Base-by-base conservation (phyloP, 2,888 invertebrate genomes). In the Germaria angustata region DNA sequence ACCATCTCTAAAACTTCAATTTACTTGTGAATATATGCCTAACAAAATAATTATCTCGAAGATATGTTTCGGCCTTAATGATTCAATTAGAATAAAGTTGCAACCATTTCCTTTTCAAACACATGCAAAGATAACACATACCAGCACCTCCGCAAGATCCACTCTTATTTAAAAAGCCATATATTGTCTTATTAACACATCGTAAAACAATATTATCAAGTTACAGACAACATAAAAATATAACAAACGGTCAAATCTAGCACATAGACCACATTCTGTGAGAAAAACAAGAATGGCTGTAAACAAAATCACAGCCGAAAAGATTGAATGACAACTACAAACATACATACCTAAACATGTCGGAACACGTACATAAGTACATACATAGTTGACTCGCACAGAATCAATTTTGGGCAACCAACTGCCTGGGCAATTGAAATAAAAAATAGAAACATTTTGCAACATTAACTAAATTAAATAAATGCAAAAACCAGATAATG, bases 161-260 rank as follows among this genome's bases (percentile, higher is more conserved):
- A 46, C 59, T 49, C 49, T 32, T 73, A 63, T 78, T 55, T 34
- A 9, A 32, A 57, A 65, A 65, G 57, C 34, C 73, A 78, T 65
- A 69, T 73, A 78, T 81, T 78, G 69, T 81, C 51, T 57, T 75
- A 81, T 81, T 81, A 78, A 78, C 78, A 82, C 82, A 82, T 82
- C 69, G 68, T 69, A 79, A 65, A 59, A 79, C 41, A 68, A 63
- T 68, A 53, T 71, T 71, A 57, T 57, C 57, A 77, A 80, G 20
- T 41, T 39, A 57, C 9, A 22, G 15, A 51, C 15, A 49, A 61
- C 20, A 51, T 20, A 39, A 32, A 57, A 20, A 51, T 20, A 32
- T 20, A 51, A 69, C 24, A 69, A 57, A 44, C 8, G 61, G 32
- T 20, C 44, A 4, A 53, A n/a, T 24, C 9, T 22, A 8, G 8